phyloP scores from a whole-genome alignment of 2,113 vertebrate species.

The Crypturellus undulatus region DNA sequence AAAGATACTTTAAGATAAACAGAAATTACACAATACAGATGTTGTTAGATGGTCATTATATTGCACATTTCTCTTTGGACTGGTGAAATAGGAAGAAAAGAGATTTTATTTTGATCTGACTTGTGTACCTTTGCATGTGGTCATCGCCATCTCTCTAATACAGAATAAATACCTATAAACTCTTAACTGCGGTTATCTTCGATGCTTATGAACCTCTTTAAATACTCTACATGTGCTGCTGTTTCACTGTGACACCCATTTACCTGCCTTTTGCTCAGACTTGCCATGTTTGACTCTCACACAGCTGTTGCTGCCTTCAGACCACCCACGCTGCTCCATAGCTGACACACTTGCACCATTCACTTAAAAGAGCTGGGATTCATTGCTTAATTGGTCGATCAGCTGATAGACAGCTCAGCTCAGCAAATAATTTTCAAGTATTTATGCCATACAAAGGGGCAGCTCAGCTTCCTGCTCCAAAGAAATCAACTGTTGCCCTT shows the following conservation, averaged over 20 bases:
- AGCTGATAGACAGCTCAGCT: constrained; percentile 26
- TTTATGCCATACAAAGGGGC: constrained; percentile 14
- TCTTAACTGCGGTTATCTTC: constrained; percentile 40
- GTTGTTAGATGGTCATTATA: neutral
- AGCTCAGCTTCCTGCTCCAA: constrained; percentile 2
- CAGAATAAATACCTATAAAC: constrained; percentile 30
- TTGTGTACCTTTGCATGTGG: constrained; percentile 56
- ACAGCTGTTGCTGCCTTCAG: constrained; percentile 42
- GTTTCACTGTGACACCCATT: neutral
- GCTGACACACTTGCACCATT: neutral
- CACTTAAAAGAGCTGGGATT: neutral
- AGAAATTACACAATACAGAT: neutral
- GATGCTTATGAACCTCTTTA: constrained; percentile 18
- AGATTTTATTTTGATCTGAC: constrained; percentile 45
- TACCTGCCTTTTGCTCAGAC: constrained; percentile 33
- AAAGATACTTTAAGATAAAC: neutral
- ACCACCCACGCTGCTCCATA: constrained; percentile 70
- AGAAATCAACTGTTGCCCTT: neutral
- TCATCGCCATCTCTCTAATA: constrained; percentile 41
- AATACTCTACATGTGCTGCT: neutral
- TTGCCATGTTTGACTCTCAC: neutral
- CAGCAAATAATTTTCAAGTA: constrained; percentile 62
- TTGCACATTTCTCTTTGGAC: constrained; percentile 6
- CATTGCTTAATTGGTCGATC: constrained; percentile 43
- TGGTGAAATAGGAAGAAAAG: constrained; percentile 51